phyloP scores from a whole-genome alignment of 1,140 invertebrate species.

The Lucilia sericata region DNA sequence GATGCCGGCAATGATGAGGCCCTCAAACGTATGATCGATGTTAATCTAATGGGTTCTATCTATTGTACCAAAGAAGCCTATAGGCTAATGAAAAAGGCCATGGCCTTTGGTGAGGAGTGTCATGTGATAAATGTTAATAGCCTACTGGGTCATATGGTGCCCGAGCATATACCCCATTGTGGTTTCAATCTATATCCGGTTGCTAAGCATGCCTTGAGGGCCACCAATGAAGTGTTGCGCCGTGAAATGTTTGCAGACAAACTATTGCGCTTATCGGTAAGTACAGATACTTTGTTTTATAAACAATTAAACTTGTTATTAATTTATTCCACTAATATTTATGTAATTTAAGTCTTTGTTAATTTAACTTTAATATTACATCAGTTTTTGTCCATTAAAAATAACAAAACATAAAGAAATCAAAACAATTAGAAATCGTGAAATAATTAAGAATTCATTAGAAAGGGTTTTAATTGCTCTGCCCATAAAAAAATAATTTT shows the following conservation, averaged over 20 bases:
- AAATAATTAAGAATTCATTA: not conserved
- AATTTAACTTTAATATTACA: not conserved
- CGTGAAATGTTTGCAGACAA: constrained; percentile 74
- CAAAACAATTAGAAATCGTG: not conserved
- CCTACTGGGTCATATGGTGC: constrained; percentile 69
- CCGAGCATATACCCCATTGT: constrained; percentile 62
- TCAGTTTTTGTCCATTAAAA: not conserved
- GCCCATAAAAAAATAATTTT: too few species aligned
- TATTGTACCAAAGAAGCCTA: constrained; percentile 75
- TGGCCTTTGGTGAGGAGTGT: constrained; percentile 68
- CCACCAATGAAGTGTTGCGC: constrained; percentile 73
- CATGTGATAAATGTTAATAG: constrained; percentile 80
- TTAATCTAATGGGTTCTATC: constrained; percentile 76
- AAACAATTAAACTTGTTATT: not conserved
- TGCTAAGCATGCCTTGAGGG: constrained; percentile 78
- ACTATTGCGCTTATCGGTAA: constrained; percentile 52
- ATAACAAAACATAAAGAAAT: not conserved
- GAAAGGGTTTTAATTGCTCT: not conserved
- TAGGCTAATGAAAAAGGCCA: constrained; percentile 74
- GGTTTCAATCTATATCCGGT: constrained; percentile 71
- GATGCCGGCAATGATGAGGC: constrained; percentile 60
- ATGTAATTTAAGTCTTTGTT: not conserved
- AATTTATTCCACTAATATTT: not conserved
- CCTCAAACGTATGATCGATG: constrained; percentile 71
- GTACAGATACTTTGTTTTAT: not conserved